phyloP scores from a whole-genome alignment of 2,797 vertebrate genomes.

The Sebastes itinus region DNA sequence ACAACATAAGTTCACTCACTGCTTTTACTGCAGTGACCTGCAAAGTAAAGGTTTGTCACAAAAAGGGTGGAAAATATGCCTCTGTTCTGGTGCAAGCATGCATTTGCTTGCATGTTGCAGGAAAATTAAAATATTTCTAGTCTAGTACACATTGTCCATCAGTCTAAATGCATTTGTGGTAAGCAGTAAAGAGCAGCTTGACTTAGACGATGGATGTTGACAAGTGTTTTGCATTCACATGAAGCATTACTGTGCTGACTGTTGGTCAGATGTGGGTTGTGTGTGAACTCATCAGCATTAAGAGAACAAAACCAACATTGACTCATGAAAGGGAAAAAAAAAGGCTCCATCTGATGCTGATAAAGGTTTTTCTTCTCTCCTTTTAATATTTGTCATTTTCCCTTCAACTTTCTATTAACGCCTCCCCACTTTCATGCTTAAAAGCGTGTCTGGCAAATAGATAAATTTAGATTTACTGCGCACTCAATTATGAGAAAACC shows the following conservation, averaged over 20 bases:
- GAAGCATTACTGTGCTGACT: slow-evolving; percentile 17
- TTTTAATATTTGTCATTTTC: neutral
- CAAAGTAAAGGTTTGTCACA: neutral
- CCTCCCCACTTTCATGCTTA: neutral
- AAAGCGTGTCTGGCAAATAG: neutral
- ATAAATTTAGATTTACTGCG: neutral
- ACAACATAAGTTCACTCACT: neutral
- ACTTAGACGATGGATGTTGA: neutral
- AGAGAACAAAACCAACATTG: slow-evolving; percentile 9
- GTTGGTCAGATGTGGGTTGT: slow-evolving; percentile 11
- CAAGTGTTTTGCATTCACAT: neutral
- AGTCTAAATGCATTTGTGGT: slow-evolving; percentile 17
- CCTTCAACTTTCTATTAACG: neutral
- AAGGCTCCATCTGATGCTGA: neutral
- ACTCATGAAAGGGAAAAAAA: neutral
- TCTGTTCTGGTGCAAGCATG: neutral
- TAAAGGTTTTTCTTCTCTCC: neutral
- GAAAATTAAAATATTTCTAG: neutral
- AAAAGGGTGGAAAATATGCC: neutral
- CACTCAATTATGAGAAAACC: neutral
- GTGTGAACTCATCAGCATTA: slow-evolving; percentile 5
- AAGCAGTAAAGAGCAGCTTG: slow-evolving; percentile 16
- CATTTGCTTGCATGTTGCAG: neutral
- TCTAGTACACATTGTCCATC: neutral
- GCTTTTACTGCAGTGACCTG: neutral